Evolutionary conservation across 2,888 invertebrate genomes (phyloP), one percentile per base, ranked within the genome.

Genomic region (Drosophila phalerata): DNA sequence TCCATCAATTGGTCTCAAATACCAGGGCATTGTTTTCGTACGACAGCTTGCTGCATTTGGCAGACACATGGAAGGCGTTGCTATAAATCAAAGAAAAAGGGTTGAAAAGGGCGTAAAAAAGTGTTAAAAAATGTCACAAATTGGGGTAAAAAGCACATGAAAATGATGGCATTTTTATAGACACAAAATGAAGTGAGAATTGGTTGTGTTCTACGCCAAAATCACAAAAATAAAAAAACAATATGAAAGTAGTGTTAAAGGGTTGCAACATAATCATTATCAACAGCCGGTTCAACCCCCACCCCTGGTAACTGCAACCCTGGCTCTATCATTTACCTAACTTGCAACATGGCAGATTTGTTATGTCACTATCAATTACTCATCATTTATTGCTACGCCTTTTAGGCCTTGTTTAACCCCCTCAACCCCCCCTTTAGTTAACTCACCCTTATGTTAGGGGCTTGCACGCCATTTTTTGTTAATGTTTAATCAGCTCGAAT

Each of bases 321-420:
- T 40, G 22, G 37, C 43, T 5, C 40, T 56, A 52, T 30, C 69
- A 57, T 51, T 68, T 74, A 40, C 40, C 58, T 62, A 55, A 58
- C 56, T 57, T 45, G 67, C 76, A 77, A 76, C 74, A 79, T 68
- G 69, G 43, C 56, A 55, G 52, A 70, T 67, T 69, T 77, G 67
- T 83, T 80, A 70, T 87, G 88, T 89, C 89, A 87, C 83, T 89
- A 87, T 85, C 89, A 87, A 89, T 87, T 89, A 89, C 88, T 84
- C 85, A 85, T 88, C 85, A 88, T 85, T 17, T 85, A 81, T 86
- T 79, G 81, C 61, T 73, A 73, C 73, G 83, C 85, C 63, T 78
- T 72, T 70, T 71, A 47, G 49, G 49, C 61, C 37, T 51, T 48
- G 58, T 22, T 19, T 38, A 53, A 47, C 62, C 15, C 37, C 28